Conservation (phyloP, 2,888 invertebrate species). For the Caenorhabditis plicata region DNA sequence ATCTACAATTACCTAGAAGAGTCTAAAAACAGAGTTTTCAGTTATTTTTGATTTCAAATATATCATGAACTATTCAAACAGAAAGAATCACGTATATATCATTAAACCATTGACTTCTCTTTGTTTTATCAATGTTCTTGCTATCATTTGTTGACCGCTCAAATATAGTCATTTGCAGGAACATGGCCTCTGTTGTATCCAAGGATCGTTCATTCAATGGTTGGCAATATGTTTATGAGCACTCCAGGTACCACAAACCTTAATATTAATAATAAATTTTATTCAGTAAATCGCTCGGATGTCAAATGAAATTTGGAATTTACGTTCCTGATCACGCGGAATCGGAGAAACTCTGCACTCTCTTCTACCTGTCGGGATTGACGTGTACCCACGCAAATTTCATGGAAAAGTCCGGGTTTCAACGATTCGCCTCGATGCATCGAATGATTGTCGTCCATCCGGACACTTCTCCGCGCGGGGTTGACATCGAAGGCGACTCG, state of each 20-base stretch:
- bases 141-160: background rate
- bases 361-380: constrained; percentile 68
- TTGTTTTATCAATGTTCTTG: background rate
- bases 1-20: too few relatives aligned
- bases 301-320: constrained; percentile 89
- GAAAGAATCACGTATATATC: too few relatives aligned
- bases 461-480: constrained; percentile 80
- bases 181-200: constrained; percentile 23
- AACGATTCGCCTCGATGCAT: constrained; percentile 76
- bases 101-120: too few relatives aligned
- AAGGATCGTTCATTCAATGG: constrained; percentile 17
- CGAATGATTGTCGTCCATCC: constrained; percentile 84
- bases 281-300: constrained; percentile 76
- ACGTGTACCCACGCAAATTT: constrained; percentile 94
- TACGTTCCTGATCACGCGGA: constrained; percentile 79
- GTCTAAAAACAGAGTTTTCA: background rate
- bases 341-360: constrained; percentile 48
- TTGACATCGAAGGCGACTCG: constrained; percentile 86
- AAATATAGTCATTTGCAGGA: constrained; percentile 10
- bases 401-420: constrained; percentile 90
- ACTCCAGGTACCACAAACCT: constrained; percentile 3
- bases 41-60: background rate
- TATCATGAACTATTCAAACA: too few relatives aligned
- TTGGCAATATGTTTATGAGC: constrained; percentile 5
- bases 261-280: background rate